phyloP scores from a whole-genome alignment of 2,888 invertebrate genomes.

The Philereme transversata region DNA sequence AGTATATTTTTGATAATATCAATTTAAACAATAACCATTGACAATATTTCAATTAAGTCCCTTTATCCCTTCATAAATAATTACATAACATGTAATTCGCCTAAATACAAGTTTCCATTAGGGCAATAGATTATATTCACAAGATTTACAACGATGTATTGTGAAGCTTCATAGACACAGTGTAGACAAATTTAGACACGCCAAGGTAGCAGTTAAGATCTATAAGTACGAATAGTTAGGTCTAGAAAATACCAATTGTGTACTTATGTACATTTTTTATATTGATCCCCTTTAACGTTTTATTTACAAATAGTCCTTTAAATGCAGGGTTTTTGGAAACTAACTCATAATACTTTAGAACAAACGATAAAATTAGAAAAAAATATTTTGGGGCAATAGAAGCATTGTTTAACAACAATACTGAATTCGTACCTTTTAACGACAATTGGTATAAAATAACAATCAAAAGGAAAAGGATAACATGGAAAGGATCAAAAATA shows the following conservation, averaged over 20 bases:
- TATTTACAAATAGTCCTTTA: constrained; percentile 79
- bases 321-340: constrained; percentile 55
- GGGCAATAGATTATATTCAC: constrained; percentile 54
- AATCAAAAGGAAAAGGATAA: constrained; percentile 54
- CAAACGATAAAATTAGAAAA: constrained; percentile 31
- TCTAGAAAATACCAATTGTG: constrained; percentile 80
- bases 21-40: constrained; percentile 70
- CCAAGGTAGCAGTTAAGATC: constrained; percentile 74
- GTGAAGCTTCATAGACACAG: constrained; percentile 64
- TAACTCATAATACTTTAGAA: constrained; percentile 35
- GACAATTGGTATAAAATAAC: constrained; percentile 65
- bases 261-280: constrained; percentile 79
- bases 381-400: constrained; percentile 33
- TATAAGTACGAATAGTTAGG: constrained; percentile 72
- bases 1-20: constrained; percentile 73
- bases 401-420: constrained; percentile 34
- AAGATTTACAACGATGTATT: constrained; percentile 50
- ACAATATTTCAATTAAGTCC: constrained; percentile 71
- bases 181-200: constrained; percentile 62
- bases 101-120: constrained; percentile 46
- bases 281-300: constrained; percentile 82
- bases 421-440: constrained; percentile 50
- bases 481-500: constrained; percentile 61
- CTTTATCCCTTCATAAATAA: constrained; percentile 74
- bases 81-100: constrained; percentile 64